Conservation (phyloP, 2,797 vertebrate genomes). For the Apogon talboti region DNA sequence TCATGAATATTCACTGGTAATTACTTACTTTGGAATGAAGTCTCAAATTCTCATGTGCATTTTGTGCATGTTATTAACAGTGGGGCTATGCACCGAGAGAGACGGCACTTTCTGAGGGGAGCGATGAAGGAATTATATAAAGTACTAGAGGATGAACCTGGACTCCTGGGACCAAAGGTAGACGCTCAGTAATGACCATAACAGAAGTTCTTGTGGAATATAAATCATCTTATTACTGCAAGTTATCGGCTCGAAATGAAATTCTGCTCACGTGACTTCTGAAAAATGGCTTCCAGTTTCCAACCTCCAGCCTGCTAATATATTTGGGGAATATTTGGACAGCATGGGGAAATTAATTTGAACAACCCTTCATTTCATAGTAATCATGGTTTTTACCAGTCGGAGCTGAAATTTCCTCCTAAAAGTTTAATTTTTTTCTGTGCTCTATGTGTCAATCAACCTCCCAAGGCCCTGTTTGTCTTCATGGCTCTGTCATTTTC, state of each 20-base stretch:
- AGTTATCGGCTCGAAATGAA: slow-evolving; percentile 21
- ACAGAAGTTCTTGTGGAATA: slow-evolving; percentile 19
- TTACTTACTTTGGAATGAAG: slow-evolving; percentile 18
- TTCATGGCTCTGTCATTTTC: slow-evolving; percentile 93
- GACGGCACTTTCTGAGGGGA: slow-evolving; percentile 86
- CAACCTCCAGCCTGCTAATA: not conserved
- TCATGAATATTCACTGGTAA: slow-evolving; percentile 13
- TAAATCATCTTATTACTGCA: not conserved
- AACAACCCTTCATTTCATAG: slow-evolving; percentile 16
- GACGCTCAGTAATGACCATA: slow-evolving; percentile 6
- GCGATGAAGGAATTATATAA: slow-evolving; percentile 88
- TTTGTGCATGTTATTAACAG: slow-evolving; percentile 68
- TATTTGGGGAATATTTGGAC: not conserved
- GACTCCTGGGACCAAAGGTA: slow-evolving; percentile 93
- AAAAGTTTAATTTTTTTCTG: slow-evolving; percentile 9
- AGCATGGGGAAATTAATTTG: not conserved
- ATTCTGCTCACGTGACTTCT: not conserved
- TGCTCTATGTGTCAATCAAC: slow-evolving; percentile 39
- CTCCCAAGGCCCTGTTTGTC: slow-evolving; percentile 86
- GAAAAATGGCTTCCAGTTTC: slow-evolving; percentile 5
- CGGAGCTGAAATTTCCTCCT: slow-evolving; percentile 15
- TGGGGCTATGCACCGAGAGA: slow-evolving; percentile 88
- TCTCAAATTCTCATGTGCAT: not conserved
- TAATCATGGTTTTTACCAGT: slow-evolving; percentile 20
- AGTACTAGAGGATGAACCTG: slow-evolving; percentile 91